Conservation (phyloP, 2,797 vertebrate genomes). For the Dipus sagitta region DNA sequence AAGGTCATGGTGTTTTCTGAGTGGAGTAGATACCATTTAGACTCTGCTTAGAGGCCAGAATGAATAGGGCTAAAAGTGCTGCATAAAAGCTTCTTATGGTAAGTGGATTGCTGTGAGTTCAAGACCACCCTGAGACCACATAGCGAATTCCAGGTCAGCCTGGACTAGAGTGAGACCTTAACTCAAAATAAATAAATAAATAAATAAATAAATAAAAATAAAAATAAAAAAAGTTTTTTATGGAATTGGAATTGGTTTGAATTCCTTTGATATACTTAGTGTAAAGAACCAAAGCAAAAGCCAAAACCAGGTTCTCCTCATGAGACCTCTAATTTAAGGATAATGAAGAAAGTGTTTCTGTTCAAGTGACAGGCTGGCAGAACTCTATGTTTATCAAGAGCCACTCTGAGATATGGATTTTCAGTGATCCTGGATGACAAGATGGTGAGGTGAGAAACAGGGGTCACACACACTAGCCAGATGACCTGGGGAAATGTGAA, state of each 20-base stretch:
- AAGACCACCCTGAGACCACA: no score
- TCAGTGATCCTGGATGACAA: neutral
- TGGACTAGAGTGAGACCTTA: no score
- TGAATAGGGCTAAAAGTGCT: neutral
- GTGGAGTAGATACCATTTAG: neutral
- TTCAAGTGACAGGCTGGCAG: neutral
- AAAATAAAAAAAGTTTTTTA: no score
- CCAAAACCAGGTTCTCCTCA: neutral
- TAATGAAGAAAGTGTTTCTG: neutral
- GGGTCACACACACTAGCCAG: neutral
- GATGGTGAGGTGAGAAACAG: neutral
- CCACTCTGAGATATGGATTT: neutral
- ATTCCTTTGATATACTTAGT: neutral
- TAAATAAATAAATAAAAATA: no score
- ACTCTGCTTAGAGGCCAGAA: neutral
- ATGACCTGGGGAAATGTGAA: neutral
- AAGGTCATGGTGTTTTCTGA: neutral
- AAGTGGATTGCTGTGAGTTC: no score
- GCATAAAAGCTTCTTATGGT: neutral
- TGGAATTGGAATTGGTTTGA: neutral
- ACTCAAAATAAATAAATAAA: no score
- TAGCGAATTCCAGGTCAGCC: no score
- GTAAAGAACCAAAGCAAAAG: neutral
- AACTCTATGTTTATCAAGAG: neutral
- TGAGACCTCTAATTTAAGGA: no score